phyloP scores from a whole-genome alignment of 2,888 invertebrate genomes.

The Baccha elongata region DNA sequence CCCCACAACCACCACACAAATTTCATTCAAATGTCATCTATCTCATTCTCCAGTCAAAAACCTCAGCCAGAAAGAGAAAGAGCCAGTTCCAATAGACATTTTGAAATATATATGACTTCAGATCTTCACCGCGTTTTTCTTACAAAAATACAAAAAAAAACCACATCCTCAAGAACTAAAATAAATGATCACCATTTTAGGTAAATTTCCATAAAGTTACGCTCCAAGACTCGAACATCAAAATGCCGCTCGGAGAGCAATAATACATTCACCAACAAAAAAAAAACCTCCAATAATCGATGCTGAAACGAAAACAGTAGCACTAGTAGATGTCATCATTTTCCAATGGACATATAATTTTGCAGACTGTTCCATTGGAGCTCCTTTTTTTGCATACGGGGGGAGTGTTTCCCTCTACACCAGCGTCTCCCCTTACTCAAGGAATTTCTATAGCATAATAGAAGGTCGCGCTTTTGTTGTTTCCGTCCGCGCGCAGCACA shows the following conservation, averaged over 20 bases:
- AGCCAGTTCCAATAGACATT: conserved; percentile 46
- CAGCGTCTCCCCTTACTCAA: neutral
- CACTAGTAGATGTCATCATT: conserved; percentile 69
- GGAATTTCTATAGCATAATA: conserved; percentile 38
- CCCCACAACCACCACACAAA: conserved; percentile 24
- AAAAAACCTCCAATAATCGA: conserved; percentile 32
- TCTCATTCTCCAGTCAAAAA: conserved; percentile 49
- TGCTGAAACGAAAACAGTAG: conserved; percentile 61
- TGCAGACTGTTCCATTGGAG: conserved; percentile 9
- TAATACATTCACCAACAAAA: neutral
- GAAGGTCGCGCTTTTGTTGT: conserved; percentile 48
- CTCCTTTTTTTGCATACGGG: conserved; percentile 68
- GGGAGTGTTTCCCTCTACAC: neutral
- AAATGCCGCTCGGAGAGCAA: conserved; percentile 20
- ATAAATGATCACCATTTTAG: conserved; percentile 73
- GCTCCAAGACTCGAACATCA: conserved; percentile 55
- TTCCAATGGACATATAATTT: conserved; percentile 71
- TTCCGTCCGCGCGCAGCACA: neutral
- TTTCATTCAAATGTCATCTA: conserved; percentile 68
- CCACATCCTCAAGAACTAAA: conserved; percentile 45
- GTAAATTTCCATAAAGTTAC: conserved; percentile 73
- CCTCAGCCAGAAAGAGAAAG: conserved; percentile 10
- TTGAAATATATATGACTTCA: conserved; percentile 64
- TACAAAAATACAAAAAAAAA: conserved; percentile 14
- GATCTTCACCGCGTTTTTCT: conserved; percentile 57